These are phyloP conservation scores for Cremastobaeus sp. DNA, from an alignment of 2,888 invertebrate species.

Conservation along the genomic window DNA sequence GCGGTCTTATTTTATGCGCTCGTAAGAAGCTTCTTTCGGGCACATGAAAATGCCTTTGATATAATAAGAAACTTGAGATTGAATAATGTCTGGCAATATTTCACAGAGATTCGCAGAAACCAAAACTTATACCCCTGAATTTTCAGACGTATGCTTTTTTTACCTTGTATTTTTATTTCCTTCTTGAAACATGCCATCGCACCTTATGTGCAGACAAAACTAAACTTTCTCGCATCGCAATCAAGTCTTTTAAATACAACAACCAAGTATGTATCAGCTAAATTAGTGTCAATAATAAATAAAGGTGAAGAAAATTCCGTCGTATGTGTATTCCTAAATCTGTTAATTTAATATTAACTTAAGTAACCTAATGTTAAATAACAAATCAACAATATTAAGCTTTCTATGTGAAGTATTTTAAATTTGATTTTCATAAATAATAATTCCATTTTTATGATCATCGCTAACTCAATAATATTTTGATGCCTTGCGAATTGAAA, in stretches of 20 bases:
- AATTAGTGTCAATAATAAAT: too few species aligned
- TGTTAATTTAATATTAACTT: too few species aligned
- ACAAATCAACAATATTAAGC: too few species aligned
- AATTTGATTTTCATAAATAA: too few species aligned
- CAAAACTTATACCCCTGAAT: slow-evolving; percentile 40
- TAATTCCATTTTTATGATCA: too few species aligned
- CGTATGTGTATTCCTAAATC: too few species aligned
- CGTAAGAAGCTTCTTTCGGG: slow-evolving; percentile 49
- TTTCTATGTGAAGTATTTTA: too few species aligned
- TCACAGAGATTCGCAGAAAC: slow-evolving; percentile 54
- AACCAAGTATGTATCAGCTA: slow-evolving; percentile 19
- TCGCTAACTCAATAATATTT: too few species aligned
- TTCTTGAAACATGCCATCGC: slow-evolving; percentile 24
- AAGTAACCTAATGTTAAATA: too few species aligned
- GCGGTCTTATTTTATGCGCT: slow-evolving; percentile 26
- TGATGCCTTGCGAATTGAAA: too few species aligned
- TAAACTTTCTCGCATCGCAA: slow-evolving; percentile 22
- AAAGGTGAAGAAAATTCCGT: too few species aligned
- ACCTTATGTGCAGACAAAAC: slow-evolving; percentile 26
- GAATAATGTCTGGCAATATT: slow-evolving; percentile 72
- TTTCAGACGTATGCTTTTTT: slow-evolving; percentile 11
- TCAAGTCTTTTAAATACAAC: slow-evolving; percentile 26
- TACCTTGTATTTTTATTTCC: slow-evolving; percentile 18
- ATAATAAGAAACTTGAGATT: slow-evolving; percentile 72
- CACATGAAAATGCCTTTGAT: slow-evolving; percentile 68